Conservation (phyloP, 2,888 invertebrate genomes). For the Phrixothrix hirtus region DNA sequence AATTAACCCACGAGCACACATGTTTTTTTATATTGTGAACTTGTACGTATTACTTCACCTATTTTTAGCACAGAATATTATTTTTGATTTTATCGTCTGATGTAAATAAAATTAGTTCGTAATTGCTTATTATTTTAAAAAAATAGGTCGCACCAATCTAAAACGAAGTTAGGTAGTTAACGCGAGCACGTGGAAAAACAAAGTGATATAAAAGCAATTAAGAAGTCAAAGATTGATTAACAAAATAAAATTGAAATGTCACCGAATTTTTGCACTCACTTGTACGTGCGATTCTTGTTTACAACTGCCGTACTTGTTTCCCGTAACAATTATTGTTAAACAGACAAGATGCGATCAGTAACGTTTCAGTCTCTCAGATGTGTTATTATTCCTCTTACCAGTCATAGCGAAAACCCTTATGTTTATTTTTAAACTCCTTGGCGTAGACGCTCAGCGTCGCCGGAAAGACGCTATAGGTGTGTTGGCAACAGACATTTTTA, state of each 20-base stretch:
- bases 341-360: slow-evolving; percentile 27
- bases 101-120: no score
- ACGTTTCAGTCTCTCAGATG: slow-evolving; percentile 25
- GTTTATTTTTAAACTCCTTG: slow-evolving; percentile 50
- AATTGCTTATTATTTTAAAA: neutral
- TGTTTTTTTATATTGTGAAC: no score
- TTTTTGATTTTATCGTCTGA: no score
- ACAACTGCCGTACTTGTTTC: slow-evolving; percentile 27
- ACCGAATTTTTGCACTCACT: slow-evolving; percentile 12
- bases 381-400: slow-evolving; percentile 39
- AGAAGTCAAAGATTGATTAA: neutral
- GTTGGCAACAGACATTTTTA: slow-evolving; percentile 26
- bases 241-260: slow-evolving; percentile 3
- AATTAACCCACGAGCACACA: no score
- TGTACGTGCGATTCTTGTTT: slow-evolving; percentile 26
- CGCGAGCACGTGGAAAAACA: no score
- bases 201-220: no score
- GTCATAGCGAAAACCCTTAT: slow-evolving; percentile 43
- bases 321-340: slow-evolving; percentile 23
- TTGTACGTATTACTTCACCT: no score
- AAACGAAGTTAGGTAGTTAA: no score
- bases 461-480: slow-evolving; percentile 40
- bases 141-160: slow-evolving; percentile 7
- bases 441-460: slow-evolving; percentile 43
- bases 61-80: no score